Base-by-base conservation (phyloP, 1,140 invertebrate genomes). In the Neoseiulus cucumeris region DNA sequence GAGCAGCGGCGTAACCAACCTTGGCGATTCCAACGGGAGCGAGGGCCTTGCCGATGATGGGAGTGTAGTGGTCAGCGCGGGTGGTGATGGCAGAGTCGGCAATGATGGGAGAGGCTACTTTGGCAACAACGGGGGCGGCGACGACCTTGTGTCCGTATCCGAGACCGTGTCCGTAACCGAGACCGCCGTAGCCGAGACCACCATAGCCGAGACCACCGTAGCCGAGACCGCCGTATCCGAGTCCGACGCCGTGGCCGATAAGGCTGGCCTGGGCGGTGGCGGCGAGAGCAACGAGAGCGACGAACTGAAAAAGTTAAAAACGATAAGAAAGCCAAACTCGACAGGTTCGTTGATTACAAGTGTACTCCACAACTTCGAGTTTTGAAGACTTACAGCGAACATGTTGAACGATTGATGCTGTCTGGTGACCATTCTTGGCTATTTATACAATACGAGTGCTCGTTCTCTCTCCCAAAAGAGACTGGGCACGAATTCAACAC, bases 111-210 rank as follows among this genome's bases (percentile, higher is more conserved):
- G 51, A 14, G 51, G 51, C 51, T 12, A 59, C 51, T 33, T 59
- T 59, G 33, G 51, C 22, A 59, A 59, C 22, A 33, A 33, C 51
- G 22, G 51, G 51, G 22, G 51, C 51, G 33, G 51, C 51, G 9
- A 59, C 4, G 14, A 59, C 51, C 25, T 29, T 59, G 14, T 33
- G 25, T 0, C 51, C 51, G 22, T 59, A 33, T 14, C 25, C 51
- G 33, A 59, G 51, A 59, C 51, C 51, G n/a, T n/a, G n/a, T 25
- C 51, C 51, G 22, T 59, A 59, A 18, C 51, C 51, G 51, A 59
- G 51, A 47, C 45, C 18, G 14, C 18, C 45, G 45, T 59, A 33
- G 17, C 25, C 51, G 33, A 59, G 51, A 59, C 51, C 51, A 33
- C 51, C 51, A 9, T 59, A 59, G 14, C 51, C 51, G 51, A 59